Base-by-base conservation (phyloP, 2,888 invertebrate genomes). In the Acanthosepion pharaonis region DNA sequence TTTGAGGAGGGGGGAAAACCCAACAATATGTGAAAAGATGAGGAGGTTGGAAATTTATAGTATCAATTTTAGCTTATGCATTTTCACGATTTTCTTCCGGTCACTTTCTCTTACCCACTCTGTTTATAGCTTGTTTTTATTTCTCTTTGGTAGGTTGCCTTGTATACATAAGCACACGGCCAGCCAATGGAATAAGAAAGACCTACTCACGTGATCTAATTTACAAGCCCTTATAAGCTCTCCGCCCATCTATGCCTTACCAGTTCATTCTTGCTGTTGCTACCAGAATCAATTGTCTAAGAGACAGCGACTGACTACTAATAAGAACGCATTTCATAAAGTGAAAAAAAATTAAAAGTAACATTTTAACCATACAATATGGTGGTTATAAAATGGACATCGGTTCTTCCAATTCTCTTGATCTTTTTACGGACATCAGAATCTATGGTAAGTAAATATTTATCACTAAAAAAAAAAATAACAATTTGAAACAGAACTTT, bases 221-320 rank as follows among this genome's bases (percentile, higher is more conserved):
- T 93, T n/a, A 42, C 93, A 49, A 49, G 28, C 53, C 48, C 93
- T n/a, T 93, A 49, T 93, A 93, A 51, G 49, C 48, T 93, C 42
- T n/a, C 20, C 20, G 5, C 93, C 93, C 53, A 49, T 93, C 93
- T 33, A 28, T 78, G 78, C n/a, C 20, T 48, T 18, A 0, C 20
- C 53, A 49, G 49, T 53, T 93, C 20, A 28, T n/a, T 93, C 9
- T 53, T n/a, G 93, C 15, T 15, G 11, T 48, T 33, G 20, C 28
- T 93, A 15, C 93, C 48, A 51, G n/a, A 78, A 78, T 18, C 78
- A 78, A 78, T 78, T 78, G n/a, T 78, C n/a, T 11, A 78, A 78
- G n/a, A 78, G 78, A 78, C n/a, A 78, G 78, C 78, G n/a, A n/a
- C n/a, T 78, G 78, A 78, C n/a, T 78, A 78, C 78, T 78, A 64